Conservation (phyloP, 2,888 invertebrate genomes). For the Meghimatium bilineatum region DNA sequence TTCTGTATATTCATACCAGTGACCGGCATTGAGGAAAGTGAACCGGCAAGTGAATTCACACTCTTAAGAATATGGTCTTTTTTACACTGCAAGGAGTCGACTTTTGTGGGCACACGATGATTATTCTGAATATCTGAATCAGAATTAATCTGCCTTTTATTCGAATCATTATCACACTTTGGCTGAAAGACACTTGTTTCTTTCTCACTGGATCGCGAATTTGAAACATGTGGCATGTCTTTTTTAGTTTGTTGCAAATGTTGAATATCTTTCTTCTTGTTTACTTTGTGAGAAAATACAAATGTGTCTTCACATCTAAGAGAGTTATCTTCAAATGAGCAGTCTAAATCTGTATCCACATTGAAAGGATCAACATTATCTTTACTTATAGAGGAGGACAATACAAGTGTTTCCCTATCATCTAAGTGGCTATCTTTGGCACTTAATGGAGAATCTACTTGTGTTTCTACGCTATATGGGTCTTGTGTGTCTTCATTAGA, state of each 20-base stretch:
- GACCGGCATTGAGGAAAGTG: background rate
- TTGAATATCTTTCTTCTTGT: background rate
- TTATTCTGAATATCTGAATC: background rate
- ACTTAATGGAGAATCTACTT: background rate
- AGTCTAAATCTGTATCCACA: background rate
- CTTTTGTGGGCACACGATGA: background rate
- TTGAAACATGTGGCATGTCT: background rate
- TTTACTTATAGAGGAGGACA: background rate
- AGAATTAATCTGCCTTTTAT: background rate
- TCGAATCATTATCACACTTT: background rate
- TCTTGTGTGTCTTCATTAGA: constrained; percentile 6
- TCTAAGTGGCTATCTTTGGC: background rate
- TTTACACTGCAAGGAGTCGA: background rate
- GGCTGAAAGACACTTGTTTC: background rate
- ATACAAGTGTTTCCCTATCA: constrained; percentile 3
- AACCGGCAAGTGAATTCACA: background rate
- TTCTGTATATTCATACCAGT: too few relatives aligned
- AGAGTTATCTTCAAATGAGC: background rate
- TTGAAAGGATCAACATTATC: background rate
- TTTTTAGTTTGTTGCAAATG: background rate
- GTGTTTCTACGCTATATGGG: constrained; percentile 3
- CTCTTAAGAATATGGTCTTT: background rate
- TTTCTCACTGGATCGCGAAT: background rate
- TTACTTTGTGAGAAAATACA: background rate
- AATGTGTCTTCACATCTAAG: background rate